Percentiles rank a stretch among this genome's conserved stretches.
phyloP scores from a whole-genome alignment of 2,797 vertebrate species.

The Chelon labrosus region DNA sequence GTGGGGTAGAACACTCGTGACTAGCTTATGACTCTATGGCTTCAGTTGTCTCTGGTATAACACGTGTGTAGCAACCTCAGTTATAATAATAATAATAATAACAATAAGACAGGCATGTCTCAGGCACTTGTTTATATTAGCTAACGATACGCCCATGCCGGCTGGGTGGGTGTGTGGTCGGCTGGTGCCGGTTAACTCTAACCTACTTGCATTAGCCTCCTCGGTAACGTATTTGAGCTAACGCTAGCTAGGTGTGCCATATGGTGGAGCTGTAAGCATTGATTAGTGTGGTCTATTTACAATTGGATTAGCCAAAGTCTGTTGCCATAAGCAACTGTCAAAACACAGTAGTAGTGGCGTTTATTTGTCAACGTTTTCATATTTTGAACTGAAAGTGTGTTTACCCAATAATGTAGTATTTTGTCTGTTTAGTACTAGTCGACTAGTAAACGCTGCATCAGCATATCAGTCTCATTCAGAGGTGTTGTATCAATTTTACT shows the following conservation, averaged over 20 bases:
- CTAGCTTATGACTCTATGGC: background rate
- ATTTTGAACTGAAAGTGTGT: background rate
- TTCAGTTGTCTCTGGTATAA: too few relatives aligned
- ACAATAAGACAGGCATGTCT: background rate
- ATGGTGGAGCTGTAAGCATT: slow-evolving; percentile 75
- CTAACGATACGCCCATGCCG: too few relatives aligned
- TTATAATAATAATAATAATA: too few relatives aligned
- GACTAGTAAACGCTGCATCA: too few relatives aligned
- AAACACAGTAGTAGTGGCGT: slow-evolving; percentile 71
- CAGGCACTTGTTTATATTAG: background rate
- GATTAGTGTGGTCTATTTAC: slow-evolving; percentile 68
- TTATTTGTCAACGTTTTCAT: background rate
- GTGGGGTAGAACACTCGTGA: background rate
- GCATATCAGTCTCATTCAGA: too few relatives aligned
- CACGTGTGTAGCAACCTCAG: background rate
- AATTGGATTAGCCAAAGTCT: slow-evolving; percentile 80
- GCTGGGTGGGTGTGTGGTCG: background rate
- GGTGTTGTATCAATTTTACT: too few relatives aligned
- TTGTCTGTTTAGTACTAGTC: background rate
- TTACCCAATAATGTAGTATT: background rate
- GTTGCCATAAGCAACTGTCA: slow-evolving; percentile 55
- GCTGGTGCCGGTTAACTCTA: slow-evolving; percentile 5
- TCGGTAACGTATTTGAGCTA: slow-evolving; percentile 41
- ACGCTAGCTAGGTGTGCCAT: slow-evolving; percentile 65
- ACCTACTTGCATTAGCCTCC: slow-evolving; percentile 34